Conservation (phyloP, 1,140 invertebrate species). For the Caenorhabditis latens region DNA sequence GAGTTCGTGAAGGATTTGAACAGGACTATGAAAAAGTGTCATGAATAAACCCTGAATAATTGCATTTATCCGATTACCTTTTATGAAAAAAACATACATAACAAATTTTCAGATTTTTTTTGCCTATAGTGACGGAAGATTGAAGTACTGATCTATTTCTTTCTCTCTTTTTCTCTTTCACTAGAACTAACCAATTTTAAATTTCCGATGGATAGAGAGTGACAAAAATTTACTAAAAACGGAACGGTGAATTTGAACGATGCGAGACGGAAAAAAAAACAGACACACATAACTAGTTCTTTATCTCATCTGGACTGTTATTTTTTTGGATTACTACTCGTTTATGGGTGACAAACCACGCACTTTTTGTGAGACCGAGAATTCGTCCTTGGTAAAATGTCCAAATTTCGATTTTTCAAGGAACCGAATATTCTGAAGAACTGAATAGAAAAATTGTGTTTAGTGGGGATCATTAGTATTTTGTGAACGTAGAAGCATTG, state of each 20-base stretch:
- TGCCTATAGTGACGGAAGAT: background rate
- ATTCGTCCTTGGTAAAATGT: background rate
- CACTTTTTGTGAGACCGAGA: background rate
- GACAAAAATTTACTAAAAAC: conserved; percentile 24
- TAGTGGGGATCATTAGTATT: conserved; percentile 32
- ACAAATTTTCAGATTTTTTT: conserved; percentile 26
- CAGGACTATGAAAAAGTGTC: conserved; percentile 22
- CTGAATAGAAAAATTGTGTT: too few species aligned
- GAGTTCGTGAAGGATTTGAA: conserved; percentile 8
- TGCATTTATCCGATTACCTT: conserved; percentile 61
- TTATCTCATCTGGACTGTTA: conserved; percentile 22
- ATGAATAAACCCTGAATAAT: conserved; percentile 64
- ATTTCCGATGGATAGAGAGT: conserved; percentile 6
- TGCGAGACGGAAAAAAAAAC: background rate
- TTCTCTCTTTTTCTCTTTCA: background rate
- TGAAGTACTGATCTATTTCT: background rate
- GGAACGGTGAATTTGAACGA: conserved; percentile 14
- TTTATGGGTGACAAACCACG: conserved; percentile 28
- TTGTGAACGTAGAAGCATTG: conserved; percentile 30
- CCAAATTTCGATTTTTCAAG: background rate
- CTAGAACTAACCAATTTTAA: background rate
- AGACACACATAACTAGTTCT: conserved; percentile 33
- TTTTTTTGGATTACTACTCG: conserved; percentile 12
- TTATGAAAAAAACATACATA: conserved; percentile 20
- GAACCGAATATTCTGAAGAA: background rate